Evolutionary conservation across 2,888 invertebrate species (phyloP).

Genomic region (Pheosia tremula): DNA sequence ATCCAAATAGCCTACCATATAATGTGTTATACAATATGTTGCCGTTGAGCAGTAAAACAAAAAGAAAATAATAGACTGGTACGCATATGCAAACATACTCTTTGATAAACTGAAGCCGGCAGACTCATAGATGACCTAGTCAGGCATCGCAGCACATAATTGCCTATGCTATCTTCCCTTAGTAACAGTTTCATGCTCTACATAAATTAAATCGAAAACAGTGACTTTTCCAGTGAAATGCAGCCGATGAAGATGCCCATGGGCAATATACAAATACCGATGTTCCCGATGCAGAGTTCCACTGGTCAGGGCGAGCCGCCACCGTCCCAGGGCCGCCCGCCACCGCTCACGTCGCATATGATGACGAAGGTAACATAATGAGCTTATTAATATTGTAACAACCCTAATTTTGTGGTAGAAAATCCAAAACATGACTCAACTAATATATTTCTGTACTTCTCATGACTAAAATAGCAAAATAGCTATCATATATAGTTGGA

Average conservation of each 20-base stretch:
- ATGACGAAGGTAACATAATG: constrained; percentile 83
- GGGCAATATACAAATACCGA: constrained; percentile 86
- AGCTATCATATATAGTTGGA: too few relatives aligned
- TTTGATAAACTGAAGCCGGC: too few relatives aligned
- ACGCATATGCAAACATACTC: too few relatives aligned
- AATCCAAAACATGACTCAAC: too few relatives aligned
- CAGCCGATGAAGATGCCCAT: constrained; percentile 85
- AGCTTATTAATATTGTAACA: not conserved
- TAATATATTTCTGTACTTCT: too few relatives aligned
- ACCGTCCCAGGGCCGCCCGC: constrained; percentile 69
- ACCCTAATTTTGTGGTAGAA: too few relatives aligned
- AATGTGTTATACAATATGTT: too few relatives aligned
- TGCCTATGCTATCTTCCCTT: not conserved
- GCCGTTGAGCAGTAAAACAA: too few relatives aligned
- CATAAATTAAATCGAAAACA: constrained; percentile 25
- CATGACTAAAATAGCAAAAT: too few relatives aligned
- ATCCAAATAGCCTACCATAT: too few relatives aligned
- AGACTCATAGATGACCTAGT: too few relatives aligned
- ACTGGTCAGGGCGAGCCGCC: constrained; percentile 71
- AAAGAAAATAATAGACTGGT: too few relatives aligned
- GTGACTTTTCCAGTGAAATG: constrained; percentile 82
- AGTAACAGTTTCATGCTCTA: not conserved
- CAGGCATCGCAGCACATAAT: not conserved
- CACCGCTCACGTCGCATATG: constrained; percentile 85
- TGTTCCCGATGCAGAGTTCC: constrained; percentile 86